A percentile compares a stretch with the other conserved stretches of the same genome.
phyloP scores from a whole-genome alignment of 2,888 invertebrate genomes.

The Crematogaster levior region DNA sequence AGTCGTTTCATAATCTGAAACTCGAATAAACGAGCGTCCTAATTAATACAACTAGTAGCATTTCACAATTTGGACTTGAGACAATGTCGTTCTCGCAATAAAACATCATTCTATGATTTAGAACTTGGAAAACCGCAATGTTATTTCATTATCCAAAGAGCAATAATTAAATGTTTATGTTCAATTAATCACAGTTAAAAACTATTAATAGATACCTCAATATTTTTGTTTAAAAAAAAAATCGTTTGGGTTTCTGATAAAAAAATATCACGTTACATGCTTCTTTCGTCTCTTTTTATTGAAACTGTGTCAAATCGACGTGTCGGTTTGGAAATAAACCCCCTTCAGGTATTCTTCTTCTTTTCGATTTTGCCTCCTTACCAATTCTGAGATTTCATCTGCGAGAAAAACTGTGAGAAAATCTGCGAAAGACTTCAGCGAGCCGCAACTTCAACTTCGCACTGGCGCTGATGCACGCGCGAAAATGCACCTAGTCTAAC shows the following conservation, averaged over 20 bases:
- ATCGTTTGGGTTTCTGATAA: neutral
- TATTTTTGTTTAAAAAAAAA: neutral
- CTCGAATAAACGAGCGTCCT: neutral
- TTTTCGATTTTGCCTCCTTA: neutral
- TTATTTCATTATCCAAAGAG: neutral
- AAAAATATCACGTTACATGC: neutral
- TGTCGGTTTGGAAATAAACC: neutral
- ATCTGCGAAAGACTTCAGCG: too few relatives aligned
- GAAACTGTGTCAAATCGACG: neutral
- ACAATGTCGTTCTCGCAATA: neutral
- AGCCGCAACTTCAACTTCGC: neutral
- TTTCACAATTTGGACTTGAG: neutral
- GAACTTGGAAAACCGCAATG: neutral
- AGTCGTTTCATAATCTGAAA: neutral
- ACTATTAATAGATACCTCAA: neutral
- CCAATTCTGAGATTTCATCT: neutral
- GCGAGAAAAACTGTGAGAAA: too few relatives aligned
- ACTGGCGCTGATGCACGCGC: slow-evolving; percentile 4
- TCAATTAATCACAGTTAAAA: neutral
- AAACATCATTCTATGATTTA: neutral
- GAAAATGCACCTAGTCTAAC: slow-evolving; percentile 35
- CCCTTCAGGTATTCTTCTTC: neutral
- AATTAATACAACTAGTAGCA: neutral
- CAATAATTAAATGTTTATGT: neutral
- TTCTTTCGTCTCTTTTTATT: neutral